Base-by-base conservation (phyloP, 2,888 invertebrate genomes). In the Ceriagrion tenellum region DNA sequence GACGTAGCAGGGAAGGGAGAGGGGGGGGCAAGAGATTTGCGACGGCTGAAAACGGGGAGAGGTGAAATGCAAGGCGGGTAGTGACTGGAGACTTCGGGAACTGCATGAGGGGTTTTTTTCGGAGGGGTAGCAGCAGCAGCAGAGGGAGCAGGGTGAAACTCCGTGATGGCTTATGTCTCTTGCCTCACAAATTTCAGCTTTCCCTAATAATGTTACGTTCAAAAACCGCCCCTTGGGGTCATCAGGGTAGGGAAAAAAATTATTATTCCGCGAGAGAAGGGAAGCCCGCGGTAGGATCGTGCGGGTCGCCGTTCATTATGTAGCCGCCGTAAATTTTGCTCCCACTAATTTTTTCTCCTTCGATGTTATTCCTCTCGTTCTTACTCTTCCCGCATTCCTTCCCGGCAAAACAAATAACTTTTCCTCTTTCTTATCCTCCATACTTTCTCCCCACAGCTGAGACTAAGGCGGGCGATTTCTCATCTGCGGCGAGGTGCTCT, bases 111-210 rank as follows among this genome's bases (percentile, higher is more conserved):
- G 69, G n/a, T n/a, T n/a, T 69, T 23, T 69, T 47, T 47, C 47
- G 47, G 47, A 47, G 47, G 47, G 47, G 47, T 47, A 47, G 47
- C 8, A 47, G 47, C 2, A 4, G 47, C 8, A n/a, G n/a, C n/a
- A n/a, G n/a, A n/a, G n/a, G n/a, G 0, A 35, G 30, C 13, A 81
- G 16, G 81, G 81, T 16, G 81, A 26, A 35, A 81, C 81, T 35
- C 35, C 35, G 40, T 40, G 74, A 93, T 93, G 69, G n/a, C 69
- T 93, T 55, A 93, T 69, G 47, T 74, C 74, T 93, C 69, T 56
- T 18, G 20, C 26, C 74, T 74, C 69, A 47, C 93, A 93, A 93
- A 93, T 69, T 93, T 69, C 69, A 93, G 59, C 59, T 18, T 35
- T 63, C 91, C 91, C 40, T 91, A 91, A 91, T 35, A 91, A 40